Conservation (phyloP, 2,797 vertebrate species). For the Notolabrus celidotus region DNA sequence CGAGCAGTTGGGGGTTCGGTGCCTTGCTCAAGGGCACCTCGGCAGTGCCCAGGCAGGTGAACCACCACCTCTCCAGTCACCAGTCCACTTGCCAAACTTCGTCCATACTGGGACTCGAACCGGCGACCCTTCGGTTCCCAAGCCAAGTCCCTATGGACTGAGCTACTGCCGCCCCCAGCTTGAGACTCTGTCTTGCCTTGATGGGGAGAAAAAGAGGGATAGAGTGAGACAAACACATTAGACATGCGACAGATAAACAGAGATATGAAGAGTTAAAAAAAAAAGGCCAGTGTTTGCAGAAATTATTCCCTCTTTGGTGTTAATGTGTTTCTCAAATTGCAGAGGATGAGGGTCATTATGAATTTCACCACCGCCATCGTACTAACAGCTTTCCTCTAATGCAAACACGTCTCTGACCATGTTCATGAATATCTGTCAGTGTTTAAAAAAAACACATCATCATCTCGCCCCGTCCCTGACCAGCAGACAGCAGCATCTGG, state of each 20-base stretch:
- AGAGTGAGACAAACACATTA: conserved; percentile 6
- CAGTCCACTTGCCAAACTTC: too few species aligned
- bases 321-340: conserved; percentile 26
- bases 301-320: conserved; percentile 10
- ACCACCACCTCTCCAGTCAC: too few species aligned
- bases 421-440: neutral
- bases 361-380: neutral
- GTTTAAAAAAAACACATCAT: conserved; percentile 44
- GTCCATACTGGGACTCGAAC: too few species aligned
- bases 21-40: too few species aligned
- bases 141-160: too few species aligned
- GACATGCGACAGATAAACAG: neutral
- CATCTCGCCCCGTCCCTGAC: conserved; percentile 19
- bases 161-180: too few species aligned
- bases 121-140: too few species aligned
- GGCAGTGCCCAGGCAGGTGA: too few species aligned
- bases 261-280: neutral
- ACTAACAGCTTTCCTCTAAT: conserved; percentile 14
- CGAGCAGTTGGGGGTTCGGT: too few species aligned
- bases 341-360: conserved; percentile 15
- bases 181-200: conserved; percentile 4
- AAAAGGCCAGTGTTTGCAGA: neutral
- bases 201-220: too few species aligned
- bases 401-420: conserved; percentile 16
- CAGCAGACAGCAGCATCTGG: conserved; percentile 35